Percentiles rank a stretch among this genome's conserved stretches.
phyloP scores from a whole-genome alignment of 2,797 vertebrate species.

The Coendou prehensilis region DNA sequence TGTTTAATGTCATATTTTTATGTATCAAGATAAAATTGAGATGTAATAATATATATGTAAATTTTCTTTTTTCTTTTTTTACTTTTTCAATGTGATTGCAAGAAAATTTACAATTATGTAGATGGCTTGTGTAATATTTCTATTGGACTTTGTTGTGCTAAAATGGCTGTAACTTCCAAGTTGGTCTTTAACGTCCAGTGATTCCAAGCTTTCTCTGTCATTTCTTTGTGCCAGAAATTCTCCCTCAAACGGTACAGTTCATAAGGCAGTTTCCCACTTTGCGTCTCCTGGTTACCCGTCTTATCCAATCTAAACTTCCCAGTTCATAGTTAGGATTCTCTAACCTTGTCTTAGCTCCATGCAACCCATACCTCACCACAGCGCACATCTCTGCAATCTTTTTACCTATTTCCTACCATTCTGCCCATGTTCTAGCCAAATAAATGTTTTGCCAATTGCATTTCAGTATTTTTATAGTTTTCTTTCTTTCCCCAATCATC shows the following conservation, averaged over 20 bases:
- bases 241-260: neutral
- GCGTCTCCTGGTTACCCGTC: neutral
- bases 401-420: neutral
- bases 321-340: neutral
- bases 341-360: neutral
- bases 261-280: neutral
- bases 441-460: neutral
- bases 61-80: neutral
- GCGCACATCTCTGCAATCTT: neutral
- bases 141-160: neutral
- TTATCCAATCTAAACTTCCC: neutral
- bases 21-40: neutral
- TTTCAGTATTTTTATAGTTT: neutral
- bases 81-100: neutral
- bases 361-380: neutral
- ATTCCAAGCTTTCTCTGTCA: neutral
- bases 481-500: neutral
- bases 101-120: neutral
- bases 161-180: neutral
- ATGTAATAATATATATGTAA: conserved; percentile 1
- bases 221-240: neutral
- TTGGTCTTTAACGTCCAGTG: neutral
- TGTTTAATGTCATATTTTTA: neutral
- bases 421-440: neutral
- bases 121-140: neutral